Percentiles rank a stretch among this genome's conserved stretches.
phyloP scores from a whole-genome alignment of 2,888 invertebrate species.

The Anthophora plumipes region DNA sequence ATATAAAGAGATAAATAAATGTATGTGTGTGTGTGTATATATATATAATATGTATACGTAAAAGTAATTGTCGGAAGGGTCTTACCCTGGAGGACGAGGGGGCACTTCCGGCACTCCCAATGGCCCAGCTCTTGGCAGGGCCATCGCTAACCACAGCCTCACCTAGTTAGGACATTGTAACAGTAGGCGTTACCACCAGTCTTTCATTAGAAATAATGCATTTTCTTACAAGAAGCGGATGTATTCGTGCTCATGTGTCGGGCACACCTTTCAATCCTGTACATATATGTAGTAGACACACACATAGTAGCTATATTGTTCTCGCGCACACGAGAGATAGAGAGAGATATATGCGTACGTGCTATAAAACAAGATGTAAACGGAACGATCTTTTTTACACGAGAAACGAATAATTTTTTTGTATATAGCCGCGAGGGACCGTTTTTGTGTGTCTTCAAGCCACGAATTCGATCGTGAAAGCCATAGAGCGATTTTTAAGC shows the following conservation, averaged over 20 bases:
- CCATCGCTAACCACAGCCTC: slow-evolving; percentile 85
- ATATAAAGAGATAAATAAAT: slow-evolving; percentile 30
- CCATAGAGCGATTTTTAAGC: too few relatives aligned
- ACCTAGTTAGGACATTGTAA: slow-evolving; percentile 84
- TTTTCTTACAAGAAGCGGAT: slow-evolving; percentile 69
- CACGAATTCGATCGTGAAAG: too few relatives aligned
- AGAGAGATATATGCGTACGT: too few relatives aligned
- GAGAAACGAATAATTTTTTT: not conserved
- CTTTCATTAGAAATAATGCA: slow-evolving; percentile 68
- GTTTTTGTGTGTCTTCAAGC: too few relatives aligned
- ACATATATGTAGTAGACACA: slow-evolving; percentile 10
- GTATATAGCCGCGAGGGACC: not conserved
- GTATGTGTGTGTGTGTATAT: slow-evolving; percentile 40
- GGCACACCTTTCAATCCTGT: slow-evolving; percentile 28
- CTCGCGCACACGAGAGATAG: not conserved
- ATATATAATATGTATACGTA: slow-evolving; percentile 61
- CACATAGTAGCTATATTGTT: slow-evolving; percentile 10
- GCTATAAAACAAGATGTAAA: not conserved
- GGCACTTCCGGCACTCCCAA: slow-evolving; percentile 84
- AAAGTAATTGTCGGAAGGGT: slow-evolving; percentile 84
- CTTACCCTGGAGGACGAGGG: slow-evolving; percentile 88
- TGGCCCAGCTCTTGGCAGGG: slow-evolving; percentile 85
- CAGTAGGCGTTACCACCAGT: slow-evolving; percentile 83
- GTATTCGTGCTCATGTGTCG: slow-evolving; percentile 27
- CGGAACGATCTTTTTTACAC: too few relatives aligned